These are phyloP conservation scores for Brachyalestes nurse DNA, from an alignment of 2,797 vertebrate genomes.

Conservation along the genomic window DNA sequence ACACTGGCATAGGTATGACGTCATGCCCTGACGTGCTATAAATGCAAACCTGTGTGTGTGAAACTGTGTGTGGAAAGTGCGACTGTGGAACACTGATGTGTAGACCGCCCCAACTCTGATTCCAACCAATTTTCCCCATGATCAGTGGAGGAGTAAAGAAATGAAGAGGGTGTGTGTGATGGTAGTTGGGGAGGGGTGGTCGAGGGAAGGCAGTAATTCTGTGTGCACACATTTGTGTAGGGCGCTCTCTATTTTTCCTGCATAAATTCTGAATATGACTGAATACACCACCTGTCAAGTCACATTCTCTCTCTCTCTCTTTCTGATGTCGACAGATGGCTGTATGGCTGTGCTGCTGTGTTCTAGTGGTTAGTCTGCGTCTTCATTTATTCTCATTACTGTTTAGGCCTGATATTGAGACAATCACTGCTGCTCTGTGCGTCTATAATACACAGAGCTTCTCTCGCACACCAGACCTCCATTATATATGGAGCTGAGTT, in stretches of 20 bases:
- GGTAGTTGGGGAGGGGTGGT: neutral
- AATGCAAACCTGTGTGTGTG: too few species aligned
- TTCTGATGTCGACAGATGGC: constrained; percentile 45
- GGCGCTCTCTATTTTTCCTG: neutral
- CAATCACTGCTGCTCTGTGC: neutral
- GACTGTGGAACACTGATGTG: constrained; percentile 20
- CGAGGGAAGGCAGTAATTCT: neutral
- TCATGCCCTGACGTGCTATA: too few species aligned
- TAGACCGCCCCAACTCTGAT: constrained; percentile 2
- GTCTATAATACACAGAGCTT: neutral
- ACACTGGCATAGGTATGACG: too few species aligned
- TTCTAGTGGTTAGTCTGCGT: constrained; percentile 30
- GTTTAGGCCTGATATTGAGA: constrained; percentile 24
- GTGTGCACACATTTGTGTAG: neutral
- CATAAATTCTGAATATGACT: neutral
- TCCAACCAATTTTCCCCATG: constrained; percentile 16
- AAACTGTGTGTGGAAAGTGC: neutral
- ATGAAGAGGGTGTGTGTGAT: neutral
- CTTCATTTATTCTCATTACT: constrained; percentile 75
- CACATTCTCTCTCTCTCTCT: constrained; percentile 8
- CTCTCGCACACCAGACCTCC: neutral
- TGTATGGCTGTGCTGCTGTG: constrained; percentile 29
- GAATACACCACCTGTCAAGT: constrained; percentile 4
- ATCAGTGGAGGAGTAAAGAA: neutral
- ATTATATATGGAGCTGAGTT: constrained; percentile 22